Percentiles rank a stretch among this genome's conserved stretches.
These are phyloP conservation scores for Poecile atricapillus DNA, from an alignment of 2,113 vertebrate species.

Conservation along the genomic window DNA sequence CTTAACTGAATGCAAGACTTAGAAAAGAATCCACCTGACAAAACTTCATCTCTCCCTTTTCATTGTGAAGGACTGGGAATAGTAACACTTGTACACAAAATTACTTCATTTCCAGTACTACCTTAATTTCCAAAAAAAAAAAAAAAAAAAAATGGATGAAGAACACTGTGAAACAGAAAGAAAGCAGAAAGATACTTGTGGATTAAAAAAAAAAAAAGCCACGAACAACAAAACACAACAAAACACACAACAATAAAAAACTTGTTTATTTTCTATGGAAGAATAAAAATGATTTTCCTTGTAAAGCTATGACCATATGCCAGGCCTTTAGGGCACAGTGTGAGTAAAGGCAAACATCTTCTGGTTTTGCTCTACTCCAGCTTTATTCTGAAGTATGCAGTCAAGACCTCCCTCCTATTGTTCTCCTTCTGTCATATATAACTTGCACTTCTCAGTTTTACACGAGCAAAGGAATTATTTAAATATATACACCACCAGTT, in stretches of 20 bases:
- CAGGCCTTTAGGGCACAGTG: slow-evolving; percentile 36
- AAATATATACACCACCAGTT: neutral
- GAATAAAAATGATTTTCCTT: slow-evolving; percentile 30
- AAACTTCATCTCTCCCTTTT: neutral
- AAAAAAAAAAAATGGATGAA: neutral
- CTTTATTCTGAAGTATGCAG: slow-evolving; percentile 33
- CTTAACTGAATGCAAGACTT: neutral
- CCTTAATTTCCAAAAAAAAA: neutral
- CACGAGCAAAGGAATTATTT: neutral
- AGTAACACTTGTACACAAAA: neutral
- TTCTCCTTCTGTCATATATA: neutral
- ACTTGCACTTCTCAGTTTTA: neutral
- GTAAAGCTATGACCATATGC: neutral
- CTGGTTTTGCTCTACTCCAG: slow-evolving; percentile 36
- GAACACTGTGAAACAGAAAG: neutral
- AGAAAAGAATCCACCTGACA: neutral
- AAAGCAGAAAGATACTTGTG: neutral
- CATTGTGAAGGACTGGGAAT: neutral
- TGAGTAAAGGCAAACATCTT: slow-evolving; percentile 7
- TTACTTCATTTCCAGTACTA: neutral
- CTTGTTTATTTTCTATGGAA: slow-evolving; percentile 32
- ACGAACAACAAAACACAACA: neutral
- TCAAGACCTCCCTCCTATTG: neutral
- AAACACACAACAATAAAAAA: neutral
- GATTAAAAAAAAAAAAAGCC: neutral